Percentiles rank a stretch among this genome's conserved stretches.
These are phyloP conservation scores for Drosophila kohkoa DNA, from an alignment of 1,140 invertebrate genomes.

Conservation along the genomic window DNA sequence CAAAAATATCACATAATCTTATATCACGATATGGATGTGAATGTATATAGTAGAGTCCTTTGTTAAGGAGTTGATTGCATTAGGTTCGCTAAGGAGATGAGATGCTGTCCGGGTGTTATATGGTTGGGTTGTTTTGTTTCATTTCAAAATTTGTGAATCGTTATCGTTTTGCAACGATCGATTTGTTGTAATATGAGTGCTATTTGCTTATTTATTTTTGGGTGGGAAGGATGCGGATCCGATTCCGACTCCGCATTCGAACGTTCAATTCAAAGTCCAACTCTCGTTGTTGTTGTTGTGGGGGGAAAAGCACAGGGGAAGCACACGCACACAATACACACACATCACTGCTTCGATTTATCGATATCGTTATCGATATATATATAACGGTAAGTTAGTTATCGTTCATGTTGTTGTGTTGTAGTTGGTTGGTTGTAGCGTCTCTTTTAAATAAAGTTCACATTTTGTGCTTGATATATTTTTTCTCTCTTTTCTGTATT, in stretches of 20 bases:
- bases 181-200: constrained; percentile 2
- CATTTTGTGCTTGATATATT: constrained; percentile 55
- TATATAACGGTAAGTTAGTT: constrained; percentile 53
- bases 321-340: constrained; percentile 33
- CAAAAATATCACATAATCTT: background rate
- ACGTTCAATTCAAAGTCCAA: constrained; percentile 13
- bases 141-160: background rate
- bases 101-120: background rate
- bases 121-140: background rate
- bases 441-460: constrained; percentile 79
- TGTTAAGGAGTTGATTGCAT: background rate
- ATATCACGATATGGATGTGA: background rate
- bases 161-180: constrained; percentile 1
- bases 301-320: constrained; percentile 33
- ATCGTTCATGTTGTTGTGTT: constrained; percentile 64
- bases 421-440: constrained; percentile 61
- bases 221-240: constrained; percentile 1
- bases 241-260: background rate
- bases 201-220: background rate
- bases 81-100: background rate
- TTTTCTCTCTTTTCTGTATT: constrained; percentile 72
- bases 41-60: background rate
- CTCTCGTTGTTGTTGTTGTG: constrained; percentile 4
- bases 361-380: constrained; percentile 34
- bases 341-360: constrained; percentile 70